Conservation (phyloP, 64 coral and sea anemone genomes). For the Montipora sp. region DNA sequence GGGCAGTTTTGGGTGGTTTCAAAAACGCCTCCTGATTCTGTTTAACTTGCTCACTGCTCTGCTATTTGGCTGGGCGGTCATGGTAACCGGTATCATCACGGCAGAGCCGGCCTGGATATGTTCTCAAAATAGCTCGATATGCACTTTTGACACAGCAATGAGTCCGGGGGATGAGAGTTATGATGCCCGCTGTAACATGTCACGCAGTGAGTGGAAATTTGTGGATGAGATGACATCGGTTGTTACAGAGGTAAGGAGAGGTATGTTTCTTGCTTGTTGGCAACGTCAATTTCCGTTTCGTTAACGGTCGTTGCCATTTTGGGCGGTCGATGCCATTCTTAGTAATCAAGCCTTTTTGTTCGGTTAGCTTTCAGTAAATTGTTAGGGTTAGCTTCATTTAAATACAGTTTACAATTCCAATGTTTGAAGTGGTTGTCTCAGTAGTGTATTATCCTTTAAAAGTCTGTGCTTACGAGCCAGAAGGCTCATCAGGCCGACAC, state of each 20-base stretch:
- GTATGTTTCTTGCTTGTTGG: no score
- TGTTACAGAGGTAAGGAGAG: conserved; percentile 37
- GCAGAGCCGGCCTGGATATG: conserved; percentile 43
- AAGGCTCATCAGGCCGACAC: no score
- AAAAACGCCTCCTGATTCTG: conserved; percentile 42
- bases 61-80: conserved; percentile 17
- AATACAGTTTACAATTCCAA: no score
- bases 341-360: no score
- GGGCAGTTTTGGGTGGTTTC: conserved; percentile 72
- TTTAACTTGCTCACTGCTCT: conserved; percentile 5
- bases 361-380: no score
- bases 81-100: conserved; percentile 55
- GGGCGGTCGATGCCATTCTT: no score
- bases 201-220: conserved; percentile 71
- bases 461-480: no score
- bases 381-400: no score
- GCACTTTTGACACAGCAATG: conserved; percentile 10
- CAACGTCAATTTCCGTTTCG: not conserved
- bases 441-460: no score
- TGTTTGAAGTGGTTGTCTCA: no score
- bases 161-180: conserved; percentile 28
- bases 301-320: no score
- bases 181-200: conserved; percentile 66
- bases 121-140: conserved; percentile 45
- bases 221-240: conserved; percentile 38